These are phyloP conservation scores for Palaemon carinicauda DNA, from an alignment of 1,140 invertebrate genomes.

Conservation along the genomic window DNA sequence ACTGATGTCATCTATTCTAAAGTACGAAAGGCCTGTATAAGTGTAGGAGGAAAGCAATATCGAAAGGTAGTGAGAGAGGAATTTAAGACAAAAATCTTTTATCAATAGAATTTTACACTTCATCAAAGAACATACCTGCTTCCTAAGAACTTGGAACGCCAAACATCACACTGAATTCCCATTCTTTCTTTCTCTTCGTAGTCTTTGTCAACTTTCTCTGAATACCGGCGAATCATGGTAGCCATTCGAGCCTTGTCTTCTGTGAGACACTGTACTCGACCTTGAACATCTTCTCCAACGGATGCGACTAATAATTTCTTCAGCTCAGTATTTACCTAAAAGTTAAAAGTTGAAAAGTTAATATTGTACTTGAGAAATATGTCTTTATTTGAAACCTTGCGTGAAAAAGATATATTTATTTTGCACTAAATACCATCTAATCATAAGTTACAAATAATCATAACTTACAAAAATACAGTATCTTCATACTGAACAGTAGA, in stretches of 20 bases:
- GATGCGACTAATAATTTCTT: constrained; percentile 93
- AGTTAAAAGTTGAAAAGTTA: constrained; percentile 49
- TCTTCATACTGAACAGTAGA: no score
- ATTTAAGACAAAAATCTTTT: no score
- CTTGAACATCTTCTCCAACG: constrained; percentile 91
- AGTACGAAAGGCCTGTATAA: no score
- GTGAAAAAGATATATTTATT: not conserved
- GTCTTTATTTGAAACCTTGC: constrained; percentile 57
- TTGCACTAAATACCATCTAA: no score
- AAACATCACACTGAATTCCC: constrained; percentile 92
- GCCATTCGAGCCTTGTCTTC: constrained; percentile 91
- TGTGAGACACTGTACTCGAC: constrained; percentile 84
- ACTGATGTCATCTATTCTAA: no score
- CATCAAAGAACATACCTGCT: constrained; percentile 73
- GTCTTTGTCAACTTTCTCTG: constrained; percentile 83
- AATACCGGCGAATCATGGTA: constrained; percentile 82
- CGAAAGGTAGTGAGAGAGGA: not conserved
- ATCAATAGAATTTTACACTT: no score
- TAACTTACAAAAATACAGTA: no score
- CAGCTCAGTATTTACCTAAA: constrained; percentile 88
- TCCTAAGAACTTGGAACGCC: constrained; percentile 93
- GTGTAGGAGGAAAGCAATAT: no score
- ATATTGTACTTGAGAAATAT: constrained; percentile 1
- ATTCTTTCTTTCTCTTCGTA: constrained; percentile 92
- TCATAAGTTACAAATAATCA: no score